Percentiles rank a stretch among this genome's conserved stretches.
Conservation (phyloP, 2,888 invertebrate species). For the Gisinianus flammeolus region DNA sequence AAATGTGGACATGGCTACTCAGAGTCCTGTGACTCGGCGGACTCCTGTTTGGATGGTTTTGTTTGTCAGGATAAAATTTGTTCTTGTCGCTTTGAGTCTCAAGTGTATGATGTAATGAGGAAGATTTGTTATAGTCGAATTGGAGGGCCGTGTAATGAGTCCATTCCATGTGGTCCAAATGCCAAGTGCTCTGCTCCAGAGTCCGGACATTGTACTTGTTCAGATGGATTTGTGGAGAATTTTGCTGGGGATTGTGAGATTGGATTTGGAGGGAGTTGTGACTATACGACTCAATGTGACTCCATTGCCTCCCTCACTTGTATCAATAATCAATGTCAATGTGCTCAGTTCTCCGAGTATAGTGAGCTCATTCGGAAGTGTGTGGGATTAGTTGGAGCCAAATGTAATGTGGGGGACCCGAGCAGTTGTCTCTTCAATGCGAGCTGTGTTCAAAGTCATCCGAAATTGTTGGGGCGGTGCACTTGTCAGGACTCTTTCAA, state of each 20-base stretch:
- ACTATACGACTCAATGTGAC: conserved; percentile 12
- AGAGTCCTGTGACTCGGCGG: background rate
- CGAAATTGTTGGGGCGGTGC: conserved; percentile 24
- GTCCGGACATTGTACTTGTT: conserved; percentile 27
- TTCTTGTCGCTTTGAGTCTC: conserved; percentile 3
- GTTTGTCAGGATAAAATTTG: conserved; percentile 11
- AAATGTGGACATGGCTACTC: background rate
- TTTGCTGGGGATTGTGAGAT: conserved; percentile 14
- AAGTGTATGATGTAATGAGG: background rate
- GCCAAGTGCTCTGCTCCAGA: conserved; percentile 3
- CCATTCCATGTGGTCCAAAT: background rate
- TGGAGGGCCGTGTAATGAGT: conserved; percentile 19
- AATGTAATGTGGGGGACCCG: background rate
- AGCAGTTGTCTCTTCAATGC: background rate
- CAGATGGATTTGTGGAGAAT: conserved; percentile 10
- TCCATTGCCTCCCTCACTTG: conserved; percentile 25
- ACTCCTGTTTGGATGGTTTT: conserved; percentile 11
- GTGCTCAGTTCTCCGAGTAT: conserved; percentile 9
- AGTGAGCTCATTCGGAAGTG: conserved; percentile 10
- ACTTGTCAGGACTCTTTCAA: background rate
- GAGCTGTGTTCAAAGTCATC: conserved; percentile 7
- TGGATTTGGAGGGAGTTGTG: background rate
- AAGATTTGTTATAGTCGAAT: conserved; percentile 10
- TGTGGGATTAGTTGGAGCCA: conserved; percentile 28
- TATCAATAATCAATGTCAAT: conserved; percentile 23